Percentiles rank a stretch among this genome's conserved stretches.
phyloP scores from a whole-genome alignment of 2,888 invertebrate species.

The Megastigmus dorsalis region DNA sequence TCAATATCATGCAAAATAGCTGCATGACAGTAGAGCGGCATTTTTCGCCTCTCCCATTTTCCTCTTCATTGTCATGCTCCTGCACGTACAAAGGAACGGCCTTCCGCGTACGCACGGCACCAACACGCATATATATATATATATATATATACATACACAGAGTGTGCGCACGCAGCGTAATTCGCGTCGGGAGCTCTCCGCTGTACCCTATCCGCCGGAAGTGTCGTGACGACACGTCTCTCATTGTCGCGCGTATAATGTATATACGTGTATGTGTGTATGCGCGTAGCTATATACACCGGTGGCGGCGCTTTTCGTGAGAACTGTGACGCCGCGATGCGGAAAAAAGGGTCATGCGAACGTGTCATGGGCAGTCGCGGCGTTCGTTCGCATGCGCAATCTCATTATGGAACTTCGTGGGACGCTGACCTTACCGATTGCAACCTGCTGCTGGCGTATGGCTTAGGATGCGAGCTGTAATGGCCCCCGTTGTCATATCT shows the following conservation, averaged over 20 bases:
- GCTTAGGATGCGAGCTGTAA: too few relatives aligned
- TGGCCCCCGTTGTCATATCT: too few relatives aligned
- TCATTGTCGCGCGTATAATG: conserved; percentile 63
- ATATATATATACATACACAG: too few relatives aligned
- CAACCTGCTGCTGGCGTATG: too few relatives aligned
- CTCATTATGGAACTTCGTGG: conserved; percentile 66
- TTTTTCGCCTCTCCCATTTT: neutral
- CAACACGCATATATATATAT: neutral
- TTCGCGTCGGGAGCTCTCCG: conserved; percentile 55
- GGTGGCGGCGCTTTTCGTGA: conserved; percentile 65
- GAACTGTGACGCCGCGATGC: conserved; percentile 72
- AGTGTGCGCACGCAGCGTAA: conserved; percentile 44
- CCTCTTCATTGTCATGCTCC: neutral
- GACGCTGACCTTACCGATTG: conserved; percentile 68
- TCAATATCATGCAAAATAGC: too few relatives aligned
- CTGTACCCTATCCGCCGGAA: conserved; percentile 71
- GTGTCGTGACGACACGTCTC: conserved; percentile 72
- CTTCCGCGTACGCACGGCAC: neutral
- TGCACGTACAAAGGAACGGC: neutral
- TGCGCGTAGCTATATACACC: neutral
- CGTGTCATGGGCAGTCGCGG: conserved; percentile 71
- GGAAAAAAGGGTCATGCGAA: conserved; percentile 74
- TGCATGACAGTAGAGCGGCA: too few relatives aligned
- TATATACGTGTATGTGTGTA: conserved; percentile 63
- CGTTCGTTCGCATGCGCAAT: conserved; percentile 64